Evolutionary conservation across 2,113 vertebrate genomes (phyloP).

Genomic region (Eonycteris spelaea): DNA sequence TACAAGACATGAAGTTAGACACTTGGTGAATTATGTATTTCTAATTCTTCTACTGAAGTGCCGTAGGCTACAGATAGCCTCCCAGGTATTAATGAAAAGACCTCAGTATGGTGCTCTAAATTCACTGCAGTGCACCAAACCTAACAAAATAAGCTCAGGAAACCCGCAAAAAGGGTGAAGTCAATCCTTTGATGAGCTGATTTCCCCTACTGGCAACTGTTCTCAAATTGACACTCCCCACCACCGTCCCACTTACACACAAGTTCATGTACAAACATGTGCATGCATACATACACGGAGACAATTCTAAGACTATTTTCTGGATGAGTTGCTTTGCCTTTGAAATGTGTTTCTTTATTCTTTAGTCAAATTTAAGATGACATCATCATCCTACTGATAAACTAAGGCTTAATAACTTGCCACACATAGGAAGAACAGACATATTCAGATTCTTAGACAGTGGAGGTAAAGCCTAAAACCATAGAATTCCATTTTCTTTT

Average conservation of each 20-base stretch:
- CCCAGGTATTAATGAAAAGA: constrained; percentile 77
- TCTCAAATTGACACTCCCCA: background rate
- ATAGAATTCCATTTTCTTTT: background rate
- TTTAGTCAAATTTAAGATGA: background rate
- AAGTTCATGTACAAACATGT: no score
- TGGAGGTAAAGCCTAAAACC: background rate
- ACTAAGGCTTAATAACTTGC: background rate
- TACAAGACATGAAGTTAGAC: constrained; percentile 60
- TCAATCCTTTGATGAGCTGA: constrained; percentile 18
- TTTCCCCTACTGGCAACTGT: constrained; percentile 16
- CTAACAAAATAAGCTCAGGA: constrained; percentile 63
- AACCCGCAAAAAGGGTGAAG: background rate
- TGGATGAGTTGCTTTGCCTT: background rate
- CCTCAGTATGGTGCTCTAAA: constrained; percentile 61
- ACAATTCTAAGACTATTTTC: background rate
- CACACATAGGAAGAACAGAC: background rate
- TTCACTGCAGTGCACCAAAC: constrained; percentile 66
- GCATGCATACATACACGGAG: background rate
- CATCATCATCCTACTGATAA: background rate
- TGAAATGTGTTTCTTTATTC: background rate
- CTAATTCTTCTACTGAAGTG: constrained; percentile 67
- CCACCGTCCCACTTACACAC: background rate
- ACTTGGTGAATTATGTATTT: constrained; percentile 57
- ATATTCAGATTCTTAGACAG: background rate
- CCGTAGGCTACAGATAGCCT: constrained; percentile 54